Base-by-base conservation (phyloP, 2,888 invertebrate genomes). In the Tromatobia lineatoria region DNA sequence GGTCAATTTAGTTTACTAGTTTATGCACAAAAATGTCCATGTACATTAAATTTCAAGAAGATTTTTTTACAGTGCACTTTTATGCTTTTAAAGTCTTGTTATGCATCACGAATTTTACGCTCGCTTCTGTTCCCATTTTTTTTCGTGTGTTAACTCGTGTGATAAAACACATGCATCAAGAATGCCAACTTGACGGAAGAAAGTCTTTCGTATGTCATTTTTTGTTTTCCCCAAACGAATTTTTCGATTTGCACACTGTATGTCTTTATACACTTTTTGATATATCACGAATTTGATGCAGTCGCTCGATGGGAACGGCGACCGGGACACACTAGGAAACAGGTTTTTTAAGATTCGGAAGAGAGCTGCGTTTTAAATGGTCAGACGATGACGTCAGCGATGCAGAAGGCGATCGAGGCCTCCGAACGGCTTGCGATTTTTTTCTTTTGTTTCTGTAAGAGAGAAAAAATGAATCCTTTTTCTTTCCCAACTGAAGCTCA, bases 341-440 rank as follows among this genome's bases (percentile, higher is more conserved):
- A 90, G 91, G 92, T 92, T 92, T 90, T n/a, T 57, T 89, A 88
- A 87, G 88, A 90, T 91, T 91, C 88, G 89, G 90, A 89, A 89
- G 89, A 90, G 90, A 52, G 45, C 23, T 29, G 71, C 25, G 73
- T 76, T 89, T 88, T 88, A 90, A 91, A 92, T 92, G 89, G 90
- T 89, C 90, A 91, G 92, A 92, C 92, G 88, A 83, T 92, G 92
- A 92, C 91, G 91, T 92, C 92, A 91, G 80, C 88, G 71, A 82
- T 83, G 85, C 87, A 88, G 87, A 79, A 29, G 61, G 61, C 42
- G 50, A 64, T 73, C 85, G 82, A 83, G 81, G 66, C 80, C 80
- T 81, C 73, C 61, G 66, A 61, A 34, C 78, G 67, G 59, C 50
- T 67, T 47, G 52, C 18, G 15, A 11, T 42, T 13, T 42, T 64